A percentile compares a stretch with the other conserved stretches of the same genome.
phyloP scores from a whole-genome alignment of 2,113 vertebrate species.

The Podarcis muralis region DNA sequence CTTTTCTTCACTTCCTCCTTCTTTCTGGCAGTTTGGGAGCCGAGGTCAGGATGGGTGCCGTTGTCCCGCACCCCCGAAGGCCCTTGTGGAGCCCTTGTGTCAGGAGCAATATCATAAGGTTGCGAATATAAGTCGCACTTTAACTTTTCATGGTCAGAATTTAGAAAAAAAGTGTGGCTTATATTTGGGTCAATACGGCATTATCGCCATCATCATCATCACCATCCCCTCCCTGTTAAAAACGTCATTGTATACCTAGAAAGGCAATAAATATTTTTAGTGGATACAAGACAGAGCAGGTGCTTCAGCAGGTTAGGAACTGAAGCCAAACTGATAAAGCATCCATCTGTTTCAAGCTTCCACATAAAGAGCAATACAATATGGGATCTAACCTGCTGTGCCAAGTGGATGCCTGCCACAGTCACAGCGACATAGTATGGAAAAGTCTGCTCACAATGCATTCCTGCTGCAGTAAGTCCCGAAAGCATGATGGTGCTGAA shows the following conservation, averaged over 20 bases:
- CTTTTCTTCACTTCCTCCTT: too few species aligned
- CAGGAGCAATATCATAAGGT: too few species aligned
- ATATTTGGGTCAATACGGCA: too few species aligned
- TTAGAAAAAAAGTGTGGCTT: too few species aligned
- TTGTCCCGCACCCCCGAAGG: too few species aligned
- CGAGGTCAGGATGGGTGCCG: accelerated
- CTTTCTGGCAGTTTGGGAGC: too few species aligned
- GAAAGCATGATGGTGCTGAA: constrained; percentile 87
- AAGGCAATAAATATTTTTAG: background rate
- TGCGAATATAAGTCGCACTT: too few species aligned
- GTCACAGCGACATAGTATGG: constrained; percentile 86
- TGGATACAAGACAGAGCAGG: background rate
- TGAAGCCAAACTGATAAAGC: background rate
- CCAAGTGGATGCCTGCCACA: constrained; percentile 77
- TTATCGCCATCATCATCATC: too few species aligned
- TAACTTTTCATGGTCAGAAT: too few species aligned
- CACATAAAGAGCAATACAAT: background rate
- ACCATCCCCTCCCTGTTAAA: background rate
- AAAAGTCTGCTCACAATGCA: constrained; percentile 82
- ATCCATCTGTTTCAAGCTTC: background rate
- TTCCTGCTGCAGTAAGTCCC: constrained; percentile 80
- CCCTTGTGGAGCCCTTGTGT: too few species aligned
- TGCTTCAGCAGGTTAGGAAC: accelerated
- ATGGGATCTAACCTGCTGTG: constrained; percentile 82
- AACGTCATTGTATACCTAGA: background rate